Evolutionary conservation across 2,113 vertebrate genomes (phyloP), one percentile per base, ranked within the genome.

Genomic region (Cervus canadensis): DNA sequence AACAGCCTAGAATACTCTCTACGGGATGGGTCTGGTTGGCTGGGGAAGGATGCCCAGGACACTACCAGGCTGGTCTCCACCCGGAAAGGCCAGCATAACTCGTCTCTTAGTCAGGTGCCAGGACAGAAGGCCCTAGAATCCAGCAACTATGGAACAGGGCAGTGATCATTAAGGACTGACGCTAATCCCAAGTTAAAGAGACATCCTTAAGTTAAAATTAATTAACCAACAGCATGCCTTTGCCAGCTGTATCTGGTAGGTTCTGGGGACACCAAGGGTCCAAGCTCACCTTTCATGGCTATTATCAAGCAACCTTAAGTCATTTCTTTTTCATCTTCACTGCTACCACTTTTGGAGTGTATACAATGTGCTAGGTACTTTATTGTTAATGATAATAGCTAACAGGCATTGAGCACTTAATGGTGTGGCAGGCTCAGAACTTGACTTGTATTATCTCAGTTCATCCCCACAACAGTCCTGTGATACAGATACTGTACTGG

Each of bases 141-240:
- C 48, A 95, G 89, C 64, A 95, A 86, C 33, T 43, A 40, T 86
- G 85, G 79, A 81, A 54, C 26, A 83, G 30, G 84, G 81, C 40
- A 89, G 14, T 60, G 71, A 36, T 78, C 56, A 36, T 91, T 62
- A 90, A 78, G 62, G 25, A 59, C 57, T 91, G 45, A 45, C 7
- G 13, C n/a, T 56, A 79, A 97, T 96, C 64, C 45, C 40, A 56
- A 64, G n/a, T 89, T 93, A 94, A 94, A 97, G 56, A 60, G n/a
- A 96, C 62, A 14, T 36, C 28, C 45, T 87, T 79, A 84, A 59
- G 79, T 87, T 76, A 45, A 59, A 94, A 88, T 91, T 92, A 87
- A 85, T 30, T 78, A 95, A 84, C 54, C 43, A 14, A 96, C 90
- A 91, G 9, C 62, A 86, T 43, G 56, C 57, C 62, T 64, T 92